Evolutionary conservation across 2,888 invertebrate species (phyloP).

Genomic region (Fabriciana adippe): DNA sequence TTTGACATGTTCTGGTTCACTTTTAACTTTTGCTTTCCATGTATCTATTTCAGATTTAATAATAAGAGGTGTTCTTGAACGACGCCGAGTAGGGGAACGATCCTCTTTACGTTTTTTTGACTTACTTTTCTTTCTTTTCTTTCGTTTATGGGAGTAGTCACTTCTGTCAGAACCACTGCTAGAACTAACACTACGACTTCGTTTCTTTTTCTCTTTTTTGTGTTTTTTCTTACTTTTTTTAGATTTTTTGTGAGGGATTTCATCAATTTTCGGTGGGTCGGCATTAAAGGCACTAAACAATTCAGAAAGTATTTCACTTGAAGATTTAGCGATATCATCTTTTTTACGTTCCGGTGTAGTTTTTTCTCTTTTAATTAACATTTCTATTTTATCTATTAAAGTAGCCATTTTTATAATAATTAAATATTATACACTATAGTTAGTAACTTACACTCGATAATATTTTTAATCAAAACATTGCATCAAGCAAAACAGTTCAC

Average conservation of each 20-base stretch:
- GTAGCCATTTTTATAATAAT: conserved; percentile 56
- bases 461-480: conserved; percentile 11
- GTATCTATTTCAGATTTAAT: conserved; percentile 37
- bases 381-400: conserved; percentile 72
- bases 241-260: conserved; percentile 63
- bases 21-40: conserved; percentile 32
- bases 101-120: conserved; percentile 59
- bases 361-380: conserved; percentile 73
- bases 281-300: conserved; percentile 90
- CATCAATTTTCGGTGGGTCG: conserved; percentile 83
- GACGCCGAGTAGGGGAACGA: conserved; percentile 52
- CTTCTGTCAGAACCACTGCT: conserved; percentile 65
- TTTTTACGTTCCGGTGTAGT: conserved; percentile 71
- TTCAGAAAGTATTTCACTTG: conserved; percentile 91
- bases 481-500: conserved; percentile 16
- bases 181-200: conserved; percentile 67
- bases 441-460: background rate
- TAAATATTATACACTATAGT: background rate
- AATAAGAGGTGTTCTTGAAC: conserved; percentile 55
- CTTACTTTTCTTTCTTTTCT: conserved; percentile 82
- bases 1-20: conserved; percentile 19
- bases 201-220: conserved; percentile 83
- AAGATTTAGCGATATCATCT: conserved; percentile 83
- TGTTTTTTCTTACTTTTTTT: conserved; percentile 84
- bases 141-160: conserved; percentile 80